Evolutionary conservation across 2,113 vertebrate species (phyloP), one percentile per base, ranked within the genome.

Genomic region (Melanerpes aurifrons): DNA sequence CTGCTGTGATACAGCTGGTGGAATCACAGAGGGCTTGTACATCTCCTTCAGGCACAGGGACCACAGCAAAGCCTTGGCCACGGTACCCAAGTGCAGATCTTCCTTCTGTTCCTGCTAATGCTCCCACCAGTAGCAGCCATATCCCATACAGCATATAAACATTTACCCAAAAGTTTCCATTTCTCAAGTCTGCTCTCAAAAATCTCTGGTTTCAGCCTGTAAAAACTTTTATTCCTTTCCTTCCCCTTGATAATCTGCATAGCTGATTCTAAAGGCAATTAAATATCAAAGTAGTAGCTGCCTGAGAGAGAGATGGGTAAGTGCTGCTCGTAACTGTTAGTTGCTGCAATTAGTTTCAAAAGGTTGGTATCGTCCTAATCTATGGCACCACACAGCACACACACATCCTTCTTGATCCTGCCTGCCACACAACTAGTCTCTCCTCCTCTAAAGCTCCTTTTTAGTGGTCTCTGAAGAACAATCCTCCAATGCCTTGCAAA

Each of bases 401-500:
- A 89, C 86, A 56, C 87, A 86, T 90, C 82, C 82, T 72, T 91
- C 90, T 94, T 88, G 86, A 90, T 96, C 90, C 82, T 88, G 79
- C 32, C 94, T 93, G 87, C 75, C 93, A 86, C 70, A 53, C 62
- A 63, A 56, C 90, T 43, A 48, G 54, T 62, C 43, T 72, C 70
- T 86, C 73, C 86, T 93, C 73, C 85, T 93, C 94, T 68, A 86
- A 83, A 94, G 90, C 85, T 86, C 58, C 73, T 58, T 92, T 91
- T 88, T 91, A 91, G 95, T 72, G 86, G 82, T 72, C 90, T 92
- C 92, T 20, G 64, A 95, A 95, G 92, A 95, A 84, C 93, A 93
- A 95, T 62, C 87, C 86, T 95, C 94, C 90, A 90, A 92, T 67
- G 86, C 87, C 87, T 94, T 67, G 70, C 3, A 1, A 95, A 86